phyloP scores from a whole-genome alignment of 2,797 vertebrate species.

The Harpagifer antarcticus region DNA sequence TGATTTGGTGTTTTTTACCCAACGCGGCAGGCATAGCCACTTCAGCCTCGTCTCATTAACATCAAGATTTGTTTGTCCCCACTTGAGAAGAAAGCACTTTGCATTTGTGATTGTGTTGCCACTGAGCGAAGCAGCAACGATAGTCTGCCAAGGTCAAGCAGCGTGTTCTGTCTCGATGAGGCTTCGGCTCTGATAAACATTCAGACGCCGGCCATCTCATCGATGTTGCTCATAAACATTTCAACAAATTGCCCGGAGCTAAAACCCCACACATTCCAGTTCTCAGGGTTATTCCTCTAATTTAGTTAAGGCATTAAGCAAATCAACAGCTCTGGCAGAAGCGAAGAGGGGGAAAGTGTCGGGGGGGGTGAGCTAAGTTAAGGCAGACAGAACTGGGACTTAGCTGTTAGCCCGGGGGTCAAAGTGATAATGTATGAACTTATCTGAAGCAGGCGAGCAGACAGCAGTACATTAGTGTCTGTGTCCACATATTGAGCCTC shows the following conservation, averaged over 20 bases:
- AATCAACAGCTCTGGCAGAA: conserved; percentile 72
- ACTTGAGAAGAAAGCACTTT: conserved; percentile 45
- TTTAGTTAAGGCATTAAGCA: conserved; percentile 74
- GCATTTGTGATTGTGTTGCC: conserved; percentile 47
- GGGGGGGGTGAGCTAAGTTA: conserved; percentile 75
- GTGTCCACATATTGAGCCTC: too few species aligned
- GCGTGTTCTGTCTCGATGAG: conserved; percentile 64
- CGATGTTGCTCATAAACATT: conserved; percentile 28
- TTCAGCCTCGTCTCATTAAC: conserved; percentile 36
- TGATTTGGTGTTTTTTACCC: conserved; percentile 20
- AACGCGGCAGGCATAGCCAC: neutral
- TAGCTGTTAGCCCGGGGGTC: conserved; percentile 76
- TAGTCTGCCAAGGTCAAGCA: conserved; percentile 67
- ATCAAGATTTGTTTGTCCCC: conserved; percentile 21
- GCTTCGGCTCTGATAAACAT: conserved; percentile 50
- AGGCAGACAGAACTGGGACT: conserved; percentile 82
- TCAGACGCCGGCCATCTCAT: neutral
- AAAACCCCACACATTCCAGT: conserved; percentile 54
- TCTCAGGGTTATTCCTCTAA: conserved; percentile 72
- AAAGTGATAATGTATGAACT: conserved; percentile 82
- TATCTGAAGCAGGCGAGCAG: conserved; percentile 62
- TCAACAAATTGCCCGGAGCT: conserved; percentile 38
- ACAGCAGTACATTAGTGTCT: conserved; percentile 69
- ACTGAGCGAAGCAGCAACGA: conserved; percentile 36
- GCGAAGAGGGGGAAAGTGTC: conserved; percentile 53